Evolutionary conservation across 2,113 vertebrate genomes (phyloP).

Genomic region (Ifrita kowaldi): DNA sequence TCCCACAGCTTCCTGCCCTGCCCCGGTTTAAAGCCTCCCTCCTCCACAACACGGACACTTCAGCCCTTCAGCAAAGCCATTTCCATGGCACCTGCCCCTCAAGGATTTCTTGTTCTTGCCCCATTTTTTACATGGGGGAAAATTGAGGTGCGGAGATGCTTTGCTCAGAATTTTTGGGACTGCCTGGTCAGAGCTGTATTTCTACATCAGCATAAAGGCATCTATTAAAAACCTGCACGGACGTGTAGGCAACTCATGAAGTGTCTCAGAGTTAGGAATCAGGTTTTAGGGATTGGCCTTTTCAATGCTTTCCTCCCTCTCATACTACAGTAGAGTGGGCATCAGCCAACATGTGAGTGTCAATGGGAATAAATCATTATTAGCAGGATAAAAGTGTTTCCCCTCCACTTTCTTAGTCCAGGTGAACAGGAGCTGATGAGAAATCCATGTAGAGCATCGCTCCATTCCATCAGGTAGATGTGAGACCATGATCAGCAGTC

Average conservation of each 20-base stretch:
- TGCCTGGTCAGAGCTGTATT: not conserved
- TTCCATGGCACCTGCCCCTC: not conserved
- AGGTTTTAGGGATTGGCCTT: not conserved
- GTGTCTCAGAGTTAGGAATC: not conserved
- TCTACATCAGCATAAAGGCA: not conserved
- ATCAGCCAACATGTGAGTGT: not conserved
- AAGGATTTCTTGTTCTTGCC: fast-evolving
- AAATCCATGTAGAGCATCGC: not conserved
- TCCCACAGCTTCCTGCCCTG: constrained; percentile 61
- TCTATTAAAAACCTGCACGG: not conserved
- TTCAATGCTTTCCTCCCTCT: not conserved
- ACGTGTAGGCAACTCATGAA: not conserved
- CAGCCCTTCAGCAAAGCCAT: not conserved
- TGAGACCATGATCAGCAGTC: not conserved
- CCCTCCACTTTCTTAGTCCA: not conserved
- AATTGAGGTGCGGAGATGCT: fast-evolving
- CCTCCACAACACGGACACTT: not conserved
- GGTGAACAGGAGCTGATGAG: not conserved
- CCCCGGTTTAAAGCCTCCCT: not conserved
- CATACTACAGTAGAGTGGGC: fast-evolving
- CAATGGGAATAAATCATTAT: not conserved
- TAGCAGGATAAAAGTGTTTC: not conserved
- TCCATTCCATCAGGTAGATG: not conserved
- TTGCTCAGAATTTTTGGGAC: not conserved
- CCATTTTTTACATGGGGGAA: not conserved